Base-by-base conservation (phyloP, 2,888 invertebrate genomes). In the Furcula furcula region DNA sequence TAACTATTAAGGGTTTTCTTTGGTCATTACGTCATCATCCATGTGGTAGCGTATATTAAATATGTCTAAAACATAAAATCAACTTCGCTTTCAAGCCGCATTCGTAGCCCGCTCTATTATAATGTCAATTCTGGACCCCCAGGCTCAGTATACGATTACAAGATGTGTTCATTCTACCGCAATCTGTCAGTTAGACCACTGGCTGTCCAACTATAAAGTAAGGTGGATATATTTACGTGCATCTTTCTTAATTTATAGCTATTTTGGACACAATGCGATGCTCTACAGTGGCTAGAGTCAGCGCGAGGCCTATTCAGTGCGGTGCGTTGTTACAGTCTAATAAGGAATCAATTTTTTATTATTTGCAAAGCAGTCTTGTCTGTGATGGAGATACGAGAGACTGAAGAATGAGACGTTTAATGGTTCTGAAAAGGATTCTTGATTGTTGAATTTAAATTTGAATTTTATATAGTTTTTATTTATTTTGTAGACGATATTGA, bases 91-190 rank as follows among this genome's bases (percentile, higher is more conserved):
- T 51, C 54, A 46, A 43, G 32, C 36, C 42, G 46, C 40, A 42
- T 55, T 42, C 43, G 34, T 34, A 37, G 42, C 27, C 44, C 40
- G 49, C 55, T 65, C 79, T 82, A 86, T 85, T 86, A 85, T 84
- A 80, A 65, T 68, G 85, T 86, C 84, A 83, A 80, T 79, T 76
- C 52, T 60, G 65, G 72, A 78, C 77, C 80, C 58, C 76, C 77
- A 46, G 41, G 62, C 58, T 51, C 57, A 55, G 77, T 80, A 76
- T 82, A 79, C 77, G 69, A 77, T 82, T 83, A 85, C 83, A 73
- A 76, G 80, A 86, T 76, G 82, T 83, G 83, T 84, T 83, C 82
- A 85, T 84, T 69, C 71, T 46, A 49, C 64, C 50, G 58, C 82
- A 83, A 85, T 87, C 83, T 81, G 86, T 87, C 86, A 71, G 66